Evolutionary conservation across 2,113 vertebrate species (phyloP), one percentile per base, ranked within the genome.

Genomic region (Hyperopisus bebe): DNA sequence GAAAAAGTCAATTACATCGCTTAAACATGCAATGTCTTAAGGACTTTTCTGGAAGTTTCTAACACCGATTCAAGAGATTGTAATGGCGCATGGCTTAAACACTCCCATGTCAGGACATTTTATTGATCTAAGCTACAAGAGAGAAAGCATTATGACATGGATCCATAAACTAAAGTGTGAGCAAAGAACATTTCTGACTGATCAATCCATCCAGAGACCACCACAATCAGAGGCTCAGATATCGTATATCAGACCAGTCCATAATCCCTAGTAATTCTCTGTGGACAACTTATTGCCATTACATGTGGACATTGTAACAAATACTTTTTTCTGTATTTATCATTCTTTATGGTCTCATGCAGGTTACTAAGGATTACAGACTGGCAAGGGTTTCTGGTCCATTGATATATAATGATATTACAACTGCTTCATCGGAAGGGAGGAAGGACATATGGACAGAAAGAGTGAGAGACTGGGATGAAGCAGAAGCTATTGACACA

Each of bases 81-180:
- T 86, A 86, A 86, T 51, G 15, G 51, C 13, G n/a, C 47, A 53
- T 86, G 47, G 85, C 35, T 39, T 53, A 87, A 87, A 35, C 48
- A 55, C 48, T 51, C 7, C 58, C 77, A 53, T 89, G 44, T 35
- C 48, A 89, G 35, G 39, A 44, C 3, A 44, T 83, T 83, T 55
- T 66, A 1, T 47, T 88, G 39, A 46, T 93, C 92, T 90, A 91
- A 92, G 91, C 92, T 35, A 58, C 11, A 90, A 91, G 90, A 92
- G 93, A 94, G 93, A 48, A 87, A 44, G 42, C 3, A 35, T 94
- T 93, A 94, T 93, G 94, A 94, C 93, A 94, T 95, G 95, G 96
- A 96, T 96, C 96, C 95, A 92, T 96, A 95, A 95, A 96, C 94
- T 96, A 95, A 95, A 96, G 96, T 96, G 95, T 96, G 95, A 94